A percentile compares a stretch with the other conserved stretches of the same genome.
Conservation (phyloP, 2,888 invertebrate genomes). For the Neuroscelio doddi region DNA sequence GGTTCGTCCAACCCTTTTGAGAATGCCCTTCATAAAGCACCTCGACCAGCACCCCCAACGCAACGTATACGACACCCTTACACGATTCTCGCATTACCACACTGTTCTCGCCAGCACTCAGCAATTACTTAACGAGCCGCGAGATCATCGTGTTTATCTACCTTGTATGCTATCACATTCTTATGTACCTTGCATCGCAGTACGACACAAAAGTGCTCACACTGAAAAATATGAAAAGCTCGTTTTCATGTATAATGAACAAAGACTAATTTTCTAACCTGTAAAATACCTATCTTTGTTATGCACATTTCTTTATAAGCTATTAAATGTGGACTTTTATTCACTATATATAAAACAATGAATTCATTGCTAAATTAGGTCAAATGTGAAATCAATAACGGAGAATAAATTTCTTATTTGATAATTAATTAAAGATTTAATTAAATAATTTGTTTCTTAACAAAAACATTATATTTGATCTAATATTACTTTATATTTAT, state of each 20-base stretch:
- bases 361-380: no score
- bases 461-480: no score
- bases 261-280: conserved; percentile 26
- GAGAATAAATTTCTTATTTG: no score
- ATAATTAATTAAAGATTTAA: no score
- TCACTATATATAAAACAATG: no score
- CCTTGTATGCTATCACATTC: conserved; percentile 48
- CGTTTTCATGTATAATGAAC: conserved; percentile 23
- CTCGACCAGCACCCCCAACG: conserved; percentile 35
- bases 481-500: no score
- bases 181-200: conserved; percentile 12
- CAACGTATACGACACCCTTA: conserved; percentile 48
- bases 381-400: no score
- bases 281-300: conserved; percentile 22
- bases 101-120: conserved; percentile 49
- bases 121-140: conserved; percentile 65
- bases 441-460: no score
- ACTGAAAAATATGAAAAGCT: conserved; percentile 39
- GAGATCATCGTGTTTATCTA: conserved; percentile 52
- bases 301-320: conserved; percentile 12
- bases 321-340: conserved; percentile 17
- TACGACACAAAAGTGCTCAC: conserved; percentile 8
- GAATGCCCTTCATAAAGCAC: conserved; percentile 42
- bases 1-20: conserved; percentile 29
- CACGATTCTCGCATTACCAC: conserved; percentile 66